These are phyloP conservation scores for Pygoscelis adeliae DNA, from an alignment of 2,113 vertebrate species.

Conservation along the genomic window DNA sequence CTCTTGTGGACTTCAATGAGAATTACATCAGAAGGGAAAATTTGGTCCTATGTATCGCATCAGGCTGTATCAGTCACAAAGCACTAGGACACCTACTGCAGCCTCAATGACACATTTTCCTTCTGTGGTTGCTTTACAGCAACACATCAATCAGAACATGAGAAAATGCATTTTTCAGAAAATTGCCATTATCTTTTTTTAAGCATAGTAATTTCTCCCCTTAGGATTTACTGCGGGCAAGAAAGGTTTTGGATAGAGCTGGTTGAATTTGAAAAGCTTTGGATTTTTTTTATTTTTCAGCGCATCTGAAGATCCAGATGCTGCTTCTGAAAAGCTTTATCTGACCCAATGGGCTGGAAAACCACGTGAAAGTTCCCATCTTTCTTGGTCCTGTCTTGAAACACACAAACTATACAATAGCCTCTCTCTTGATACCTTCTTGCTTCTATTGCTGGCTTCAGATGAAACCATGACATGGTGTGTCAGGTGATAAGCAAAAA, in stretches of 20 bases:
- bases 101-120: slow-evolving; percentile 43
- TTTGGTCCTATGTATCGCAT: background rate
- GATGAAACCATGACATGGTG: background rate
- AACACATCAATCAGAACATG: slow-evolving; percentile 52
- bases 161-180: slow-evolving; percentile 59
- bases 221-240: background rate
- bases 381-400: slow-evolving; percentile 25
- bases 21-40: slow-evolving; percentile 45
- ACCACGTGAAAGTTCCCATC: background rate
- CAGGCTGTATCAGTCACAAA: slow-evolving; percentile 42
- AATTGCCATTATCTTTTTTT: slow-evolving; percentile 52
- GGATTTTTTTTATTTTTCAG: background rate
- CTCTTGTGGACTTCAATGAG: slow-evolving; percentile 44
- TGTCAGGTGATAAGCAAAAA: background rate
- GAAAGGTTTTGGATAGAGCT: slow-evolving; percentile 19
- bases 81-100: slow-evolving; percentile 37
- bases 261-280: slow-evolving; percentile 49
- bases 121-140: slow-evolving; percentile 51
- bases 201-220: slow-evolving; percentile 48
- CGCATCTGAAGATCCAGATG: slow-evolving; percentile 44
- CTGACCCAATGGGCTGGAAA: slow-evolving; percentile 40
- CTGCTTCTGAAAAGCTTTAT: slow-evolving; percentile 36
- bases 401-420: background rate
- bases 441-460: background rate
- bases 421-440: background rate